Base-by-base conservation (phyloP, 1,140 invertebrate genomes). In the Papilio glaucus region DNA sequence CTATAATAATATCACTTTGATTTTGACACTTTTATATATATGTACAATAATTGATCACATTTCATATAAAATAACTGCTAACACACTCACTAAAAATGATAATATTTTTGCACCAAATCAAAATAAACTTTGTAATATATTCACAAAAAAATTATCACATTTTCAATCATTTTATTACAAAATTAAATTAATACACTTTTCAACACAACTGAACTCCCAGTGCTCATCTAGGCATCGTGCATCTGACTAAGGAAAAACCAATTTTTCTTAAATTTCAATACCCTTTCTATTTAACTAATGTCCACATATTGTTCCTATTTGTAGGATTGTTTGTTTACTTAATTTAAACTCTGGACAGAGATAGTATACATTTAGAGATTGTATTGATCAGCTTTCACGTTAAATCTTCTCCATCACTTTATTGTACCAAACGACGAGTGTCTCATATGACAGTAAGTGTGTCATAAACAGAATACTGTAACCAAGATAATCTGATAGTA, bases 221-320 rank as follows among this genome's bases (percentile, higher is more conserved):
- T 38, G 62, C 4, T 9, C 37, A 39, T 65, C 39, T 39, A 13
- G 65, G 67, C 67, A 69, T n/a, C 67, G 13, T 24, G 39, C 24
- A 26, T 68, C 45, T 53, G 21, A 69, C 42, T 69, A 53, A 37
- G 45, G 67, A 69, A 69, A 69, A 53, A 53, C 29, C 41, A 69
- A 53, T 53, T 69, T 69, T 69, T 69, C 67, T 69, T 37, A 69
- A 69, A 69, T 49, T 69, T 29, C 41, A 69, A 45, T 37, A 53
- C 41, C 42, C 67, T 69, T 69, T 69, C 67, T 69, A 69, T 69
- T 69, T 53, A 18, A 69, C 42, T 53, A 53, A 10, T 37, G 45
- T 37, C 42, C 1, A 9, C 45, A 69, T 49, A 12, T 18, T 10
- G 6, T 69, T 15, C 33, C 7, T 53, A 53, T 37, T 37, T 18